Evolutionary conservation across 2,113 vertebrate species (phyloP).

Genomic region (Pterocles gutturalis): DNA sequence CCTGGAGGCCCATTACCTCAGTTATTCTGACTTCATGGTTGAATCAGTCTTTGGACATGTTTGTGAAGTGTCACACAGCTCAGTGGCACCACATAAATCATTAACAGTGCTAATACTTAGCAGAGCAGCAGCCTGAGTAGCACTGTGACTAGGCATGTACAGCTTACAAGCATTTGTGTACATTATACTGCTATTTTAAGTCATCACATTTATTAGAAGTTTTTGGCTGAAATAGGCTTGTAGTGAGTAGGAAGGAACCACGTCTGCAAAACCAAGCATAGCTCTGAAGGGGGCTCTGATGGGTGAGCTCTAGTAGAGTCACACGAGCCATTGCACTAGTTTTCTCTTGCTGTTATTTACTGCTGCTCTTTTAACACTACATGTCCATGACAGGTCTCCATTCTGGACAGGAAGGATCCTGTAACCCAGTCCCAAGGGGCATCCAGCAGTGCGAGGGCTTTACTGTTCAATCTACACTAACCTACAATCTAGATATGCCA

Average conservation of each 20-base stretch:
- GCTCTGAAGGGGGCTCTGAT: neutral
- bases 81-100: slow-evolving; percentile 34
- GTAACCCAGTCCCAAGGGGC: neutral
- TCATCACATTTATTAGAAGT: slow-evolving; percentile 6
- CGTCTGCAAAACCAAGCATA: neutral
- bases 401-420: neutral
- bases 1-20: neutral
- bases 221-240: neutral
- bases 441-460: neutral
- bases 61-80: neutral
- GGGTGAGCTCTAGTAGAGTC: neutral
- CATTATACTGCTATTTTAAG: slow-evolving; percentile 23
- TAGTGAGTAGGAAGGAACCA: neutral
- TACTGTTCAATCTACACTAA: neutral
- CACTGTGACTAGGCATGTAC: neutral
- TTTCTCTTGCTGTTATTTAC: neutral
- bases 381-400: neutral
- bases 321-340: neutral
- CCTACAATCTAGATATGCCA: neutral
- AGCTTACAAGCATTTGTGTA: neutral
- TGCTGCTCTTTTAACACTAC: neutral
- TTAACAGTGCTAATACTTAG: neutral
- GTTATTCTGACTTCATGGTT: neutral
- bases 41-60: neutral
- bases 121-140: neutral